Base-by-base conservation (phyloP, 2,888 invertebrate genomes). In the Pseudococcus viburni region DNA sequence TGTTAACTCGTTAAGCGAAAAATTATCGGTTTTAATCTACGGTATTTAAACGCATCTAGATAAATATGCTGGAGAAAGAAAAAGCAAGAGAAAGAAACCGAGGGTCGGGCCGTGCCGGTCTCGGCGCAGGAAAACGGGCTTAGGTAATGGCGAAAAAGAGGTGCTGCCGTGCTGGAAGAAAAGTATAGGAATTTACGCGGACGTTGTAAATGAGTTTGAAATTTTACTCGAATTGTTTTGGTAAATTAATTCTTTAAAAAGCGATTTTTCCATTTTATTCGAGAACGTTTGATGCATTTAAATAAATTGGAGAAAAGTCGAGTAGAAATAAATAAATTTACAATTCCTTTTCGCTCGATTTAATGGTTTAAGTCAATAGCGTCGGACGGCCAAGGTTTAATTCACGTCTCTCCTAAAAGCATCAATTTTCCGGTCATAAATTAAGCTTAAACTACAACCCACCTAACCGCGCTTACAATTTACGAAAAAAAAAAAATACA, bases 351-450 rank as follows among this genome's bases (percentile, higher is more conserved):
- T 85, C 85, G 85, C 85, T 55, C 85, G 51, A 87, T 80, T 87
- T 80, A 80, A 77, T 80, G 87, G 87, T 87, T 87, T 87, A 87
- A 87, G 51, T 87, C 46, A 87, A 80, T 51, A 46, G 51, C 48
- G 87, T 87, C 85, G 51, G 46, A 73, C 64, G 55, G 39, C 73
- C 39, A 80, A 22, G 48, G n/a, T 68, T 80, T 87, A 87, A 87
- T 87, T 87, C 77, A 87, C 77, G 87, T 51, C 80, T 87, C 77
- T 87, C 80, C 77, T 80, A 48, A 51, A 77, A 87, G 51, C 87
- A 87, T 87, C 87, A 87, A 80, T 87, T 87, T 87, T 87, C 77
- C 80, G 87, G 51, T 87, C 87, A 73, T 87, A 87, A 87, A 87
- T 87, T 87, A 87, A 46, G 46, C 68, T 77, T 85, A 64, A 64